Evolutionary conservation across 2,797 vertebrate genomes (phyloP).

Genomic region (Labeo calbasu): DNA sequence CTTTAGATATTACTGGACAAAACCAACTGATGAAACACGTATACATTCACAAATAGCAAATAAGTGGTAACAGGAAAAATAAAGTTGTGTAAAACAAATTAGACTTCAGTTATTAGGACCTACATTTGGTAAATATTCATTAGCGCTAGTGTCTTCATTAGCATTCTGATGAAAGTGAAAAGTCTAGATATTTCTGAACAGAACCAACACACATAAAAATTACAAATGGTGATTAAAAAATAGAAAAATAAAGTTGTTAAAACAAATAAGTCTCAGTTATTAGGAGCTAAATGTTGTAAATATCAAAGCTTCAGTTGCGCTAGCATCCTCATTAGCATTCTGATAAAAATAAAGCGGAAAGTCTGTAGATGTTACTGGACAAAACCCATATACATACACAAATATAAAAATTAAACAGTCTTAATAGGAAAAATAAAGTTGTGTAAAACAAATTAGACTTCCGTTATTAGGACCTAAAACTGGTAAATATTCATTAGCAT

Average conservation of each 20-base stretch:
- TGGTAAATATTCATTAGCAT: too few relatives aligned
- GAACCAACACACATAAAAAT: background rate
- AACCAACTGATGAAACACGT: background rate
- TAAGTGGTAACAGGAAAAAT: constrained; percentile 48
- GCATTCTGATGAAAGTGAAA: background rate
- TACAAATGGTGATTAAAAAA: background rate
- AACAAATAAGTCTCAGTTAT: constrained; percentile 63
- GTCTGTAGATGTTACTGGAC: background rate
- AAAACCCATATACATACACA: constrained; percentile 60
- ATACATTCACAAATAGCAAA: background rate
- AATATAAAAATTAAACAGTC: constrained; percentile 79
- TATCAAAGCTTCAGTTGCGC: constrained; percentile 91
- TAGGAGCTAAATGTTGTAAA: constrained; percentile 91
- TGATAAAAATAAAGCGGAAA: constrained; percentile 77
- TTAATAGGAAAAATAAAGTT: constrained; percentile 51
- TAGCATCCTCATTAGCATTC: background rate
- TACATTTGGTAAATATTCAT: too few relatives aligned
- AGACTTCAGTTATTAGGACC: too few relatives aligned
- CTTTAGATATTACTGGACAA: constrained; percentile 38
- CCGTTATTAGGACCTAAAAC: background rate
- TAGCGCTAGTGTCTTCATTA: background rate
- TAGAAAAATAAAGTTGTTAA: constrained; percentile 84
- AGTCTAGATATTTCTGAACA: too few relatives aligned
- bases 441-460: constrained; percentile 3
- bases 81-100: constrained; percentile 80